These are phyloP conservation scores for Fulica atra DNA, from an alignment of 2,113 vertebrate genomes.

Conservation along the genomic window DNA sequence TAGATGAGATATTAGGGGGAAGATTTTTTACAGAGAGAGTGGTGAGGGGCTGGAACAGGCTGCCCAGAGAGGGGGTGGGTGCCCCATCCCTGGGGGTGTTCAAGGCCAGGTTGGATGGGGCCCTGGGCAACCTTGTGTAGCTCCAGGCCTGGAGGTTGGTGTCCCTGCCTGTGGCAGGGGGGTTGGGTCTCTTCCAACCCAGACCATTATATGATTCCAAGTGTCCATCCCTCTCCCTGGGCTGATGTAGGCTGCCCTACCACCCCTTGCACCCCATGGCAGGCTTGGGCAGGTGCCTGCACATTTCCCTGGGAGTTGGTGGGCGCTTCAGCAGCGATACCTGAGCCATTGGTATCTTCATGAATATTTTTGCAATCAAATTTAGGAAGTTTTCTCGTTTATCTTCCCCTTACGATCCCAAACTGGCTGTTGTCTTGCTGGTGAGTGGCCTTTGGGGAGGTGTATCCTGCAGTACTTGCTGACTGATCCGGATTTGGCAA, in stretches of 20 bases:
- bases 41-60: too few relatives aligned
- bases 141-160: too few relatives aligned
- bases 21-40: too few relatives aligned
- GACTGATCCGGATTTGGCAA: neutral
- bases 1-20: too few relatives aligned
- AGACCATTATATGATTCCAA: too few relatives aligned
- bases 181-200: too few relatives aligned
- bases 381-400: constrained; percentile 20
- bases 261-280: neutral
- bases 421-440: neutral
- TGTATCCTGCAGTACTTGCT: neutral
- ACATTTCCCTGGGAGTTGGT: neutral
- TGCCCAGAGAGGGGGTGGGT: too few relatives aligned
- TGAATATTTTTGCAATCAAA: neutral
- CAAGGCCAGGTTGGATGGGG: too few relatives aligned
- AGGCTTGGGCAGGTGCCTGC: neutral
- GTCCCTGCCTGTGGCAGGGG: too few relatives aligned
- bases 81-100: too few relatives aligned
- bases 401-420: neutral
- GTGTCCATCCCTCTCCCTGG: neutral
- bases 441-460: neutral
- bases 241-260: accelerated
- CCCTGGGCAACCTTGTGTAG: too few relatives aligned
- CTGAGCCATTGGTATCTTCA: neutral
- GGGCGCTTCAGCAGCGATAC: neutral